Base-by-base conservation (phyloP, 2,113 vertebrate species). In the Mirza zaza region DNA sequence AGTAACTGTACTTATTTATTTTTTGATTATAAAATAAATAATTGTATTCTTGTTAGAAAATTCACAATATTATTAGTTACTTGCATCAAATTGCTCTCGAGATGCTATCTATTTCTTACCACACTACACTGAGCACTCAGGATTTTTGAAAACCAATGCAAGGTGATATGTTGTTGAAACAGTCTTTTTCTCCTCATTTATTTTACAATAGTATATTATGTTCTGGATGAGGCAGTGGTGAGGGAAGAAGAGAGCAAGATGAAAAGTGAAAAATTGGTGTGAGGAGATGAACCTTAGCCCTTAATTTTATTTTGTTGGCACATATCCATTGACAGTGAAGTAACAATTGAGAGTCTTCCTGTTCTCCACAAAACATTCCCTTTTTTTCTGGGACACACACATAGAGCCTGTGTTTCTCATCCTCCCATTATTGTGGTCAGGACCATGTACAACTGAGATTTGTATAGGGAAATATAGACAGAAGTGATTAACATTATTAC, bases 271-370 rank as follows among this genome's bases (percentile, higher is more conserved):
- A 32, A 96, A 34, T 8, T 71, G 36, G 27, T 83, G 36, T 88
- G 14, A 14, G 25, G 29, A 57, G 36, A 73, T 71, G 48, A 61
- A 45, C 77, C 92, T 52, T 95, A 97, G 90, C 82, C 83, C 95
- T 94, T 96, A 63, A 97, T 98, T 97, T 94, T 12, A 86, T 96
- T 97, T 96, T 97, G 86, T 97, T 97, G 96, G 93, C 86, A 52
- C 86, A 13, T 97, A 90, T 96, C 32, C 96, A 87, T 92, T 97
- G 94, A 83, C 85, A 94, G 32, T 82, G 23, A 10, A 71, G 25
- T 93, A 85, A 87, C 52, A 97, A 80, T 96, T 97, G 97, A 82
- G 20, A 57, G 55, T 57, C 55, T 57, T 57, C 20, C 55, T 57
- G 55, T 57, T 68, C 65, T 68, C 34, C 17, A 68, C n/a, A n/a